Evolutionary conservation across 2,113 vertebrate species (phyloP), one percentile per base, ranked within the genome.

Genomic region (Callipepla californica): DNA sequence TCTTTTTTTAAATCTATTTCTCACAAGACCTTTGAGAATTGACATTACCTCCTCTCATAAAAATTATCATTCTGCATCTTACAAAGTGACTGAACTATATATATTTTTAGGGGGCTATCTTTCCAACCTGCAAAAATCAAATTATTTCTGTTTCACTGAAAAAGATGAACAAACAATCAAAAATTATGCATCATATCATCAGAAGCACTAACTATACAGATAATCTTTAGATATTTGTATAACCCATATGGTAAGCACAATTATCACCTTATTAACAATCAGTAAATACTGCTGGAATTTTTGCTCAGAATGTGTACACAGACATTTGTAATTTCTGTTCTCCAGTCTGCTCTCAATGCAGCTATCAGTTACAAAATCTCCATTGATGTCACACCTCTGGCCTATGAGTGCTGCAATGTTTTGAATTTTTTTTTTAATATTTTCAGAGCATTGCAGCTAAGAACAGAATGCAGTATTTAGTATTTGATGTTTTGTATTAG

Each of bases 371-470:
- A 85, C 38, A 65, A 65, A 94, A 48, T 85, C 76, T 70, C 44
- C 75, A 91, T 65, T 73, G 89, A n/a, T 58, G 57, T 80, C 87
- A 72, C 48, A 83, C 75, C 58, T 62, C 72, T 94, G 87, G 65
- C 51, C 65, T 83, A 58, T 82, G 44, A 62, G 80, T 68, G 73
- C 51, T 90, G 61, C 80, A 84, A 62, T 30, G 44, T 68, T 83
- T 82, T 36, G 5, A 40, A 50, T 84, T 50, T 45, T 44, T 55
- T 84, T 50, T 45, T 22, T 9, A 32, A 13, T 59, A 5, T 88
- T 80, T 91, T 85, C 68, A 67, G 76, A 78, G 18, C 65, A 53
- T 57, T 1, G 1, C 7, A 80, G 23, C 36, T 76, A 74, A 45
- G 50, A 62, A 62, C 30, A 66, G 50, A 81, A 59, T 26, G 3